Base-by-base conservation (phyloP, 2,797 vertebrate genomes). In the Sandelia bainsii region DNA sequence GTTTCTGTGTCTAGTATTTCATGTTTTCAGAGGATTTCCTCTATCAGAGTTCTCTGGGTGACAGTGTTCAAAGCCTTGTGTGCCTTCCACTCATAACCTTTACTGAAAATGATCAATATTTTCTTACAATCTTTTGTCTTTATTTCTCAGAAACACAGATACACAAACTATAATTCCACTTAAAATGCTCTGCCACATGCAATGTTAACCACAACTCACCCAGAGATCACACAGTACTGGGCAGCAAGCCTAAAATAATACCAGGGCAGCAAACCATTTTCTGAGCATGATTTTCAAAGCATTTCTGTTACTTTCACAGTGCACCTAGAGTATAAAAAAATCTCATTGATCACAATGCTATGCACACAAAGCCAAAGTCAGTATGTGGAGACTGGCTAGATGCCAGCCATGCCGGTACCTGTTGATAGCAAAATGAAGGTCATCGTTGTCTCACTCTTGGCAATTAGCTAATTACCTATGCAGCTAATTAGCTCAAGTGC, bases 391-490 rank as follows among this genome's bases (percentile, higher is more conserved):
- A 37, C 19, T 58, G 49, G 54, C 62, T 54, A 37, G 20, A 48
- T 29, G 64, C 68, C 60, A 79, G 59, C 54, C 42, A 54, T 11
- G 1, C 39, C 61, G 17, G 9, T 77, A 83, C 84, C 81, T 89
- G 77, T 77, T 75, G 81, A 79, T 75, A 69, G 22, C 60, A 75
- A 73, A 76, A 64, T 8, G 44, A 81, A 70, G 71, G 58, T 69
- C 58, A 76, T 85, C 77, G 69, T 63, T 79, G 75, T 80, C 58
- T 61, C 48, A 57, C 67, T 69, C 59, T 46, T 62, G 25, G 71
- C 78, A 86, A 86, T 91, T 86, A 88, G 66, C 72, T 86, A 85
- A 88, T 80, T 81, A 75, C 57, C 45, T 75, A 62, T 58, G 51
- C 22, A 22, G 73, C 62, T 72, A 85, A 87, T 91, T 84, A 84